phyloP scores from a whole-genome alignment of 2,797 vertebrate genomes.

The Propithecus deckenii region DNA sequence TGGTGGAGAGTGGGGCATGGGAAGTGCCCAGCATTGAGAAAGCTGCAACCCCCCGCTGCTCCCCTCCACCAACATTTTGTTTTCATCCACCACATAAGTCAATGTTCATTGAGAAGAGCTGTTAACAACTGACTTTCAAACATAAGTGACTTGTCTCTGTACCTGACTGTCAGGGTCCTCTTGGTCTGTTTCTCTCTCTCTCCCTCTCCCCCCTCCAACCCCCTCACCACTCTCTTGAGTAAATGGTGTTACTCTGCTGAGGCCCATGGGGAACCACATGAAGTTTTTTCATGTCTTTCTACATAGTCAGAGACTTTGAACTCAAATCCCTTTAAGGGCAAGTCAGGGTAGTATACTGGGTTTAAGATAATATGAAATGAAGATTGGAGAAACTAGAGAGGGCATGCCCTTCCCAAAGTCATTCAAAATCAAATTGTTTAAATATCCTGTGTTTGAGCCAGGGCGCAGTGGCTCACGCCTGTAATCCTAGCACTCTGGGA shows the following conservation, averaged over 20 bases:
- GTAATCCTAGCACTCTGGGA: too few relatives aligned
- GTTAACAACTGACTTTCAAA: neutral
- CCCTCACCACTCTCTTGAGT: neutral
- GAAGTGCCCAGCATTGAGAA: neutral
- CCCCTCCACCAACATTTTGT: neutral
- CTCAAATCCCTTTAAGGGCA: neutral
- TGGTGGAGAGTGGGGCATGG: neutral
- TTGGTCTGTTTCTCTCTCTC: neutral
- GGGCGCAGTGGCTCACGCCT: too few relatives aligned
- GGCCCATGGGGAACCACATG: neutral
- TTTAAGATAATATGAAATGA: neutral
- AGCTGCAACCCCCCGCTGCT: too few relatives aligned
- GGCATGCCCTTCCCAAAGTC: neutral
- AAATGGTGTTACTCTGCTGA: neutral
- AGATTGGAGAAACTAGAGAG: neutral
- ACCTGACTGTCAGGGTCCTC: neutral
- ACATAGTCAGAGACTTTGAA: neutral
- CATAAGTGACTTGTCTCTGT: neutral
- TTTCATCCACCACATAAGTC: neutral
- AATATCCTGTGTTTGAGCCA: neutral
- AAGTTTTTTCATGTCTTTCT: neutral
- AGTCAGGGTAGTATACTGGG: neutral
- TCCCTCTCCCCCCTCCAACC: neutral
- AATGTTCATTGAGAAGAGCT: neutral
- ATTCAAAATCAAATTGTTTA: neutral